Evolutionary conservation across 2,797 vertebrate genomes (phyloP).

Genomic region (Malurus leucopterus): DNA sequence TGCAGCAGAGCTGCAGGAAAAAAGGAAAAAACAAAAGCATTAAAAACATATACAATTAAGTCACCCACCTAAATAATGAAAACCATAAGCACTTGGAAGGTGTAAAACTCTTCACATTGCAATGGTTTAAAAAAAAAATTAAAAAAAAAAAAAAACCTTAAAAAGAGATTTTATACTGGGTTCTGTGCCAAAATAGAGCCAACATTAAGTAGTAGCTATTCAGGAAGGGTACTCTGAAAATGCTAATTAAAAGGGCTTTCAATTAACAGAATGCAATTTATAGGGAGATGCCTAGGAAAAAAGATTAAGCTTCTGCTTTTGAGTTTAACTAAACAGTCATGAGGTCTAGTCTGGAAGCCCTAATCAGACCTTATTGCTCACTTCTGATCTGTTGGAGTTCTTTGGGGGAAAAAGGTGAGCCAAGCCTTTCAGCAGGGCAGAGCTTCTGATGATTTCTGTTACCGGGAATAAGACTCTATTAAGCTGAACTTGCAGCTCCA

Average conservation of each 20-base stretch:
- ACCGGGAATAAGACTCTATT: neutral
- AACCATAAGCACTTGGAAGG: neutral
- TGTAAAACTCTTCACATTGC: neutral
- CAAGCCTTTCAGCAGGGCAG: neutral
- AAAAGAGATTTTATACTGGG: neutral
- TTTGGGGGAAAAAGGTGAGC: neutral
- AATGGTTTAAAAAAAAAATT: neutral
- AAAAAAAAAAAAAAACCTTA: neutral
- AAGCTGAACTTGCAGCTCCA: neutral
- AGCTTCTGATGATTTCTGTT: neutral
- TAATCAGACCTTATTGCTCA: neutral
- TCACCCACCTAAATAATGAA: neutral
- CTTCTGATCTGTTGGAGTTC: neutral
- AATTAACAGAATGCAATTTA: neutral
- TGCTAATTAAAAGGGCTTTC: conserved; percentile 4
- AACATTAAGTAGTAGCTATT: neutral
- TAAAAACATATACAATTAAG: neutral
- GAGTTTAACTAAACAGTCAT: neutral
- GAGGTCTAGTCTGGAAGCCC: neutral
- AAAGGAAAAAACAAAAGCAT: neutral
- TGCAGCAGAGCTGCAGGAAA: neutral
- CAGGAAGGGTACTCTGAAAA: neutral
- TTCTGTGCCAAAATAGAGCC: neutral
- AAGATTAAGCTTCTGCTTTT: neutral
- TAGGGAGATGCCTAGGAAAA: neutral